Conservation (phyloP, 2,113 vertebrate genomes). For the Carassius carassius region DNA sequence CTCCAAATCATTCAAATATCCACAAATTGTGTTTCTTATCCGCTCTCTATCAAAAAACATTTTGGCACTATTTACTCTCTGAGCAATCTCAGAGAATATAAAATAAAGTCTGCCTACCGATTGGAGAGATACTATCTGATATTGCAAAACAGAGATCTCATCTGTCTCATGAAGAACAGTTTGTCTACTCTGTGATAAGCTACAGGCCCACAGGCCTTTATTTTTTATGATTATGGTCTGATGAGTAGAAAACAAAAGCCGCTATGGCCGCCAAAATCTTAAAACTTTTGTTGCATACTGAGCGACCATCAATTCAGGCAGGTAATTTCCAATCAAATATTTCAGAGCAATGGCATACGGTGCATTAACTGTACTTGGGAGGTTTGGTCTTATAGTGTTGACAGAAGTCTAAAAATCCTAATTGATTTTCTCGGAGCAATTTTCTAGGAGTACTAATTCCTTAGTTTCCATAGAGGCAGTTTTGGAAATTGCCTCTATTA, state of each 20-base stretch:
- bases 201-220: conserved; percentile 42
- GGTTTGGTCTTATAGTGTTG: conserved; percentile 2
- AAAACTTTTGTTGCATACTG: conserved; percentile 31
- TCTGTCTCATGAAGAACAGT: conserved; percentile 57
- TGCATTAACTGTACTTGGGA: conserved; percentile 12
- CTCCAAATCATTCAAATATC: conserved; percentile 19
- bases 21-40: conserved; percentile 6
- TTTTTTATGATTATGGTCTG: conserved; percentile 47
- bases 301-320: conserved; percentile 8
- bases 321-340: not conserved
- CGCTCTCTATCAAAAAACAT: not conserved
- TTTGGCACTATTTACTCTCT: not conserved
- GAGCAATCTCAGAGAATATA: not conserved
- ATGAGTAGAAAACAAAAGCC: conserved; percentile 40
- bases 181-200: conserved; percentile 51
- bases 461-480: conserved; percentile 34
- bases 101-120: conserved; percentile 43
- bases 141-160: conserved; percentile 59
- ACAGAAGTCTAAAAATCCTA: conserved; percentile 43
- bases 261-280: conserved; percentile 28
- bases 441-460: conserved; percentile 39
- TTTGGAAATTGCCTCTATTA: conserved; percentile 36
- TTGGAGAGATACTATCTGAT: conserved; percentile 60
- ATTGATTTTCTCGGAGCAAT: conserved; percentile 40
- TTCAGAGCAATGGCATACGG: not conserved